Evolutionary conservation across 1,140 invertebrate species (phyloP).

Genomic region (Diabrotica undecimpunctata): DNA sequence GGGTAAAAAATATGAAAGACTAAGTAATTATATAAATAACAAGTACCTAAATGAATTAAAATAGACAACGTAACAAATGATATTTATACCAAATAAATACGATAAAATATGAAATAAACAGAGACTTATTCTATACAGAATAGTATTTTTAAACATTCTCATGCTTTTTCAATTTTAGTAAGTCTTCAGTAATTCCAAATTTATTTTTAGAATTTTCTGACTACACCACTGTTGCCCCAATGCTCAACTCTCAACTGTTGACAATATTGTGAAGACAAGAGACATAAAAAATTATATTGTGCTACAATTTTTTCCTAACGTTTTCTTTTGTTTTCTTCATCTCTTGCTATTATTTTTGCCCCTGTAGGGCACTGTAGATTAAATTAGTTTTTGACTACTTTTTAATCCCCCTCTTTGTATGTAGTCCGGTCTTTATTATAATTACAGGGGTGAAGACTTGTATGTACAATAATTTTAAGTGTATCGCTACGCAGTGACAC

Average conservation of each 20-base stretch:
- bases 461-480: not conserved
- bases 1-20: too few species aligned
- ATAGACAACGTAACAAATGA: too few species aligned
- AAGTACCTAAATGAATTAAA: too few species aligned
- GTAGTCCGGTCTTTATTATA: conserved; percentile 14
- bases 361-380: not conserved
- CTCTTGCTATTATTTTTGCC: conserved; percentile 17
- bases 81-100: too few species aligned
- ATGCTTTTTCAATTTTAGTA: too few species aligned
- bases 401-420: conserved; percentile 11
- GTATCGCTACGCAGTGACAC: not conserved
- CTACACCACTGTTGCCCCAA: not conserved
- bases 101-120: too few species aligned
- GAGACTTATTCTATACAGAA: too few species aligned
- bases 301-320: conserved; percentile 13
- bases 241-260: not conserved
- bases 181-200: too few species aligned
- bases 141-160: too few species aligned
- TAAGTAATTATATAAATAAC: too few species aligned
- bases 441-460: conserved; percentile 17
- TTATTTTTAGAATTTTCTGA: too few species aligned
- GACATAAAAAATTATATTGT: not conserved
- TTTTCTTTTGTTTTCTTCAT: conserved; percentile 17
- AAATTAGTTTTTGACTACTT: conserved; percentile 16
- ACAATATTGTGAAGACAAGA: not conserved